These are phyloP conservation scores for Solea solea DNA, from an alignment of 2,113 vertebrate genomes.

Conservation along the genomic window DNA sequence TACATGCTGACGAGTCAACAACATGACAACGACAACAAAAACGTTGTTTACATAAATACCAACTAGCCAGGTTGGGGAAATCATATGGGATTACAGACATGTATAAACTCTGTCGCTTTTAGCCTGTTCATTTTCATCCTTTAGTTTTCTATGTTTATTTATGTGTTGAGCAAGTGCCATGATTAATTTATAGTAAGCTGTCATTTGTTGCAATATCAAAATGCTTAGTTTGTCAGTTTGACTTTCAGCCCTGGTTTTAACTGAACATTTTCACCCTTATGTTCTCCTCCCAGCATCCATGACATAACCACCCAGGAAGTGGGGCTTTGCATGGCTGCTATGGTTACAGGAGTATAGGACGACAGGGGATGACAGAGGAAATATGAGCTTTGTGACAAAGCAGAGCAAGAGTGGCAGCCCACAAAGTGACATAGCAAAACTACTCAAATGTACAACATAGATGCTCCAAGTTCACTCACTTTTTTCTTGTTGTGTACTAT, in stretches of 20 bases:
- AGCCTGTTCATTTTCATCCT: not conserved
- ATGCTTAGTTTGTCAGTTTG: not conserved
- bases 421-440: constrained; percentile 62
- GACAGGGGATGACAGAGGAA: constrained; percentile 51
- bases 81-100: constrained; percentile 3
- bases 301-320: constrained; percentile 69
- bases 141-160: not conserved
- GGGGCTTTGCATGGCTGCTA: constrained; percentile 65
- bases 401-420: constrained; percentile 30
- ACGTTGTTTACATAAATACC: constrained; percentile 3
- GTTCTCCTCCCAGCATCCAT: constrained; percentile 44
- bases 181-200: not conserved
- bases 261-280: not conserved
- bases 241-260: constrained; percentile 24
- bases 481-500: too few relatives aligned
- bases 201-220: not conserved
- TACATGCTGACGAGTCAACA: constrained; percentile 1
- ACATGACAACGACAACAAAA: constrained; percentile 12
- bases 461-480: constrained; percentile 11
- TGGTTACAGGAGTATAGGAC: constrained; percentile 65
- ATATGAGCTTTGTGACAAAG: constrained; percentile 64
- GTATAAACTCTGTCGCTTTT: not conserved
- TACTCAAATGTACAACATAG: constrained; percentile 43
- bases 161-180: not conserved
- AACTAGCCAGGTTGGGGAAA: constrained; percentile 1